These are phyloP conservation scores for Pedetes capensis DNA, from an alignment of 2,113 vertebrate species.

Conservation along the genomic window DNA sequence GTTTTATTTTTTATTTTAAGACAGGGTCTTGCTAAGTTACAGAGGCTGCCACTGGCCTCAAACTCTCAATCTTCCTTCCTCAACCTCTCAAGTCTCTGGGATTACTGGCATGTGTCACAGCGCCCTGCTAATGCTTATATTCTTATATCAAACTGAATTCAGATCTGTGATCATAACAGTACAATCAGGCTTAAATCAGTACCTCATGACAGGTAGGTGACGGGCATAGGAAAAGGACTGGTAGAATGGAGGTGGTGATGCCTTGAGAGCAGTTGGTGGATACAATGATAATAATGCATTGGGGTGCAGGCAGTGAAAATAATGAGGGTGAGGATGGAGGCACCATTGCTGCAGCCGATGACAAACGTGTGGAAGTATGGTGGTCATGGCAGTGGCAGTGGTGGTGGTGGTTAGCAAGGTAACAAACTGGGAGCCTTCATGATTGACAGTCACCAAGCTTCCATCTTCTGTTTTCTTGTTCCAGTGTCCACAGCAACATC, in stretches of 20 bases:
- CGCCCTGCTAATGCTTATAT: no score
- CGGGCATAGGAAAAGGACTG: no score
- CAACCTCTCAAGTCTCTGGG: no score
- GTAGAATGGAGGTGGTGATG: no score
- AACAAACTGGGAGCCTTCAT: background rate
- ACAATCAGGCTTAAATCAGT: background rate
- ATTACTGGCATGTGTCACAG: no score
- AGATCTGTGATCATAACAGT: background rate
- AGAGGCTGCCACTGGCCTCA: no score
- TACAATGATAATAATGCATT: no score
- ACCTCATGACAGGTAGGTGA: background rate
- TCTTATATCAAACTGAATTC: background rate
- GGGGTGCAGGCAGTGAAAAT: background rate
- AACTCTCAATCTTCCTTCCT: no score
- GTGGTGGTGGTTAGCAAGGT: no score
- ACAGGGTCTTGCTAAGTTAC: no score
- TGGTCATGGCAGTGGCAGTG: background rate
- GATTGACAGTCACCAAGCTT: background rate
- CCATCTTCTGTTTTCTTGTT: slow-evolving; percentile 34
- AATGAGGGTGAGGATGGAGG: background rate
- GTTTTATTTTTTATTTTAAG: no score
- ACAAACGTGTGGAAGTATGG: background rate
- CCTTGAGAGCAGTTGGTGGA: background rate
- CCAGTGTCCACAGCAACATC: slow-evolving; percentile 97
- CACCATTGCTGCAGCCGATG: background rate